Evolutionary conservation across 2,113 vertebrate species (phyloP), one percentile per base, ranked within the genome.

Genomic region (Eulemur macaco): DNA sequence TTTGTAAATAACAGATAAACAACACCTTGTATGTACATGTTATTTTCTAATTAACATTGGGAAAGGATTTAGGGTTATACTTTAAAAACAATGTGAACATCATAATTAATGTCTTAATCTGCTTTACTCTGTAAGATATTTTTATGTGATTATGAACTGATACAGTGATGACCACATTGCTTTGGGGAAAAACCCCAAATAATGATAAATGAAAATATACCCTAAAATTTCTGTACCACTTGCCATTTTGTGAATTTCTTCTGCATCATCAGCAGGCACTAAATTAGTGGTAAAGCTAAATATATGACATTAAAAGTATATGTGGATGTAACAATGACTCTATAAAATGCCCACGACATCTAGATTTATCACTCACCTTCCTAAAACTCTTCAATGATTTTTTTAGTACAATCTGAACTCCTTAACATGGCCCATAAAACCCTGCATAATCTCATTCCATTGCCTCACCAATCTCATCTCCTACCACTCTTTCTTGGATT

Each of bases 1-100:
- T 97, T 98, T 98, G 96, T 69, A 97, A 95, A 98, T 96, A 98
- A 94, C 74, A 89, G 97, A 97, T 97, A 78, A 97, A 95, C 91
- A 80, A 37, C 91, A 84, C 91, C 97, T 98, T 96, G 8, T 77
- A 78, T 42, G 20, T 86, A 87, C 37, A 21, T 66, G 20, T n/a
- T 95, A 68, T 89, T 80, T 97, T 97, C 88, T 97, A 77, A 96
- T 54, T 77, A 60, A 31, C 5, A 29, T 80, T 5, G n/a, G 39
- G 58, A 58, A 50, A 9, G 0, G 25, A 74, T 56, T 64, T 76
- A 95, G 39, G 56, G 86, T 86, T 86, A 50, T 21, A 89, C 74
- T 82, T 83, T 11, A 37, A 76, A 0, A 0, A 83, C 18, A 74
- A 94, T 11, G 3, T 95, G 73, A 78, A 74, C 68, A 69, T 94